Percentiles rank a stretch among this genome's conserved stretches.
phyloP scores from a whole-genome alignment of 2,113 vertebrate species.

The Mustelus asterias region DNA sequence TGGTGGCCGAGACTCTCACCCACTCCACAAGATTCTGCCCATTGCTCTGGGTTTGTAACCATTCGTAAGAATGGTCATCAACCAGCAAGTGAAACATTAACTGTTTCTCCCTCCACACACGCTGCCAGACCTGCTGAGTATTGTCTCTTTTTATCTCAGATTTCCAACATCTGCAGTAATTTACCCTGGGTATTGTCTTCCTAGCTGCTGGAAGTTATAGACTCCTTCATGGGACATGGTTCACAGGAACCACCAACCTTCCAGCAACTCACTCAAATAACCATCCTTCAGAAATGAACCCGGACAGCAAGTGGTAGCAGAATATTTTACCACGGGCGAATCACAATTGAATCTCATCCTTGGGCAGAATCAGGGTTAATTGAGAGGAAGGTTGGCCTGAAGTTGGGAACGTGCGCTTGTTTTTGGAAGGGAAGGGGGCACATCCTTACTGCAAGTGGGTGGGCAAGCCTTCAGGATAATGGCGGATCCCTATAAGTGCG shows the following conservation, averaged over 20 bases:
- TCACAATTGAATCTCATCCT: neutral
- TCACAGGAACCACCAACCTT: neutral
- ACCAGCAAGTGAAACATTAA: neutral
- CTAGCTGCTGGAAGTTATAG: neutral
- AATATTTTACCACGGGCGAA: neutral
- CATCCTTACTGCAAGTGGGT: neutral
- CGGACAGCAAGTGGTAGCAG: neutral
- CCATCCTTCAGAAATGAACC: neutral
- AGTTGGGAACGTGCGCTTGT: neutral
- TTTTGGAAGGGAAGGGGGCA: neutral
- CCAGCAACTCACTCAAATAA: neutral
- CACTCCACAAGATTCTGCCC: neutral
- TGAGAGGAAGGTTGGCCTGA: neutral
- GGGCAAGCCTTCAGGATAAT: neutral
- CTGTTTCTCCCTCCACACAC: neutral
- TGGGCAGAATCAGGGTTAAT: neutral
- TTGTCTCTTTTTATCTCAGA: neutral
- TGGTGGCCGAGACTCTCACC: no score
- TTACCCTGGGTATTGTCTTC: neutral
- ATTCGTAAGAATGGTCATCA: neutral
- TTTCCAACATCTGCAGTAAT: neutral
- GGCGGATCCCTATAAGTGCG: neutral
- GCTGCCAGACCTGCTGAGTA: neutral
- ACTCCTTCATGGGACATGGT: neutral
- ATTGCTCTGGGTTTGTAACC: neutral